Conservation (phyloP, 1,140 invertebrate species). For the Tyrophagus putrescentiae region DNA sequence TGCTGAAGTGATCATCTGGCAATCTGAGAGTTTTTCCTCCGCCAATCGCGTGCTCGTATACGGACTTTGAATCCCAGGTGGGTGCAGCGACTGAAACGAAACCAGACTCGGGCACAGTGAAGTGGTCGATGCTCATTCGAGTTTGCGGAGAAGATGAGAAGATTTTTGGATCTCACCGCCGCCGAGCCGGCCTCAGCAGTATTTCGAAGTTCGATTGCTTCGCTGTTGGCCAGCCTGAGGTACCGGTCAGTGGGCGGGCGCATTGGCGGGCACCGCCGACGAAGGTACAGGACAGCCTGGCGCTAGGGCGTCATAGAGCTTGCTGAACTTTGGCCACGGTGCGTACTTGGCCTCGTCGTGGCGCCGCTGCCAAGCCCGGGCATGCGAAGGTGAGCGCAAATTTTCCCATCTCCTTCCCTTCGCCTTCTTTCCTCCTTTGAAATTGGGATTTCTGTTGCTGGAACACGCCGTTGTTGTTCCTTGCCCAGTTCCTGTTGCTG, state of each 20-base stretch:
- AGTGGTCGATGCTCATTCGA: too few species aligned
- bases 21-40: conserved; percentile 26
- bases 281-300: conserved; percentile 23
- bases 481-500: neutral
- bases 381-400: too few species aligned
- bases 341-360: too few species aligned
- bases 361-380: too few species aligned
- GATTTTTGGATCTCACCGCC: too few species aligned
- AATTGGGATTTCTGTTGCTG: too few species aligned
- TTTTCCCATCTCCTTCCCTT: too few species aligned
- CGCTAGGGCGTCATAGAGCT: neutral
- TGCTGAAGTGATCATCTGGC: conserved; percentile 27
- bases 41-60: conserved; percentile 27
- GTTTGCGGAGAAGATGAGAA: too few species aligned
- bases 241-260: conserved; percentile 6
- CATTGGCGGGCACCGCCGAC: conserved; percentile 23
- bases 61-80: conserved; percentile 42
- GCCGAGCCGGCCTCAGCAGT: too few species aligned
- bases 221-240: too few species aligned
- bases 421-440: too few species aligned
- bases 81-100: conserved; percentile 49
- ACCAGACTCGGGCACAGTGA: neutral
- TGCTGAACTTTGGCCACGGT: too few species aligned
- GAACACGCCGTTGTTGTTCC: neutral
- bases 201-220: neutral